Percentiles rank a stretch among this genome's conserved stretches.
These are phyloP conservation scores for Leptothorax acervorum DNA, from an alignment of 2,888 invertebrate species.

Conservation along the genomic window DNA sequence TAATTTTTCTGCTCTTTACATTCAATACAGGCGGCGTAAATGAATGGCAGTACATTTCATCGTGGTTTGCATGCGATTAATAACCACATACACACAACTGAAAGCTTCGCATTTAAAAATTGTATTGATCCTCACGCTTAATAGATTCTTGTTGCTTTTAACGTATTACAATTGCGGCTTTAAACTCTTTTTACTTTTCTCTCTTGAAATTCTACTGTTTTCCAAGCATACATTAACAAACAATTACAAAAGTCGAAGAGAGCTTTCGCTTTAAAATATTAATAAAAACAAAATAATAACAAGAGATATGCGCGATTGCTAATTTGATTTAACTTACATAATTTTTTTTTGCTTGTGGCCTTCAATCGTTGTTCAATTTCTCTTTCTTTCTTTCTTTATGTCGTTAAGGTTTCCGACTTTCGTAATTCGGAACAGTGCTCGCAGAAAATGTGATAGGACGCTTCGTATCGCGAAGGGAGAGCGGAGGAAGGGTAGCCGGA, in stretches of 20 bases:
- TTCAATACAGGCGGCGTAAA: constrained; percentile 46
- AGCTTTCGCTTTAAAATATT: background rate
- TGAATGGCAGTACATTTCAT: constrained; percentile 12
- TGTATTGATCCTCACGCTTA: constrained; percentile 16
- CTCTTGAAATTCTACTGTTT: background rate
- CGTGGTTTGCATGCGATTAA: constrained; percentile 26
- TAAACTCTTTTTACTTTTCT: background rate
- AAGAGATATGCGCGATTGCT: background rate
- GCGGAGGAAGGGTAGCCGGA: background rate
- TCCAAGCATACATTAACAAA: background rate
- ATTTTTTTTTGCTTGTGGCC: background rate
- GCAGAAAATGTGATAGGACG: constrained; percentile 75
- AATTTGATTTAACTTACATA: background rate
- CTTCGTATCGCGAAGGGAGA: constrained; percentile 61
- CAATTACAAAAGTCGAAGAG: background rate
- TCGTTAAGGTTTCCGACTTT: constrained; percentile 59
- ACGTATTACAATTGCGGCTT: background rate
- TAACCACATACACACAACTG: background rate
- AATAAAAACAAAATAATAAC: background rate
- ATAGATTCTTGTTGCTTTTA: constrained; percentile 3
- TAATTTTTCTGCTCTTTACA: constrained; percentile 55
- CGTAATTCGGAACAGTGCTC: constrained; percentile 73
- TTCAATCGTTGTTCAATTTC: constrained; percentile 2
- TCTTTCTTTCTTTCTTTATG: constrained; percentile 15
- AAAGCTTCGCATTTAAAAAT: background rate